Evolutionary conservation across 2,113 vertebrate genomes (phyloP), one percentile per base, ranked within the genome.

Genomic region (Pseudopipra pipra): DNA sequence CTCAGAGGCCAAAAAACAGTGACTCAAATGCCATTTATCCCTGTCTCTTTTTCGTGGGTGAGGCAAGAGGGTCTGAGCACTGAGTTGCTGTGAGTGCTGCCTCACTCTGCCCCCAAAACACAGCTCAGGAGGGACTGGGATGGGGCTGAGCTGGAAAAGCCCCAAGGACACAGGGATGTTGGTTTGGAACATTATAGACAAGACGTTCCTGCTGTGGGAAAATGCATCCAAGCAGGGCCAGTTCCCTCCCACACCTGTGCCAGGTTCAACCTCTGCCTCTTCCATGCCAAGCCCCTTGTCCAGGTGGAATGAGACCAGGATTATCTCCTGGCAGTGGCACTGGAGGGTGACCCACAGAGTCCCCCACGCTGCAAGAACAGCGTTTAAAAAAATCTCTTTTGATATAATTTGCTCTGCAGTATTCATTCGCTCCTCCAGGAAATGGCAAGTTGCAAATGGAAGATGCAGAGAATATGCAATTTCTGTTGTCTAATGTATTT

Each of bases 61-160:
- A 75, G 39, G 49, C 17, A 66, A 39, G 23, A 67, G n/a, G 33
- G 39, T 67, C 47, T 71, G 14, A 11, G 70, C 44, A 22, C n/a
- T 16, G 72, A 77, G 15, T 30, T 73, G 18, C 20, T 0, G 0
- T 15, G 28, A 70, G 76, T 1, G 14, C 56, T 49, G 18, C 13
- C 68, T 83, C 82, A 22, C 30, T 56, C 68, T 74, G 59, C 5
- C 9, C 58, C 41, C 37, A 56, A 61, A 80, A 30, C 4, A 55
- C 25, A 62, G 54, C 27, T 35, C 41, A 61, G 23, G 44, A 59
- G 24, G 21, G 30, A 27, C 47, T 33, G 19, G 58, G 28, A 59
- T 3, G 39, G 22, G 58, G 33, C 41, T 3, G 46, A 76, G 65
- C 19, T 31, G 51, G 71, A 66, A 39, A 41, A 82, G 58, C 70